phyloP scores from a whole-genome alignment of 92 coral and sea anemone species.

The Phenganax stokvisi region DNA sequence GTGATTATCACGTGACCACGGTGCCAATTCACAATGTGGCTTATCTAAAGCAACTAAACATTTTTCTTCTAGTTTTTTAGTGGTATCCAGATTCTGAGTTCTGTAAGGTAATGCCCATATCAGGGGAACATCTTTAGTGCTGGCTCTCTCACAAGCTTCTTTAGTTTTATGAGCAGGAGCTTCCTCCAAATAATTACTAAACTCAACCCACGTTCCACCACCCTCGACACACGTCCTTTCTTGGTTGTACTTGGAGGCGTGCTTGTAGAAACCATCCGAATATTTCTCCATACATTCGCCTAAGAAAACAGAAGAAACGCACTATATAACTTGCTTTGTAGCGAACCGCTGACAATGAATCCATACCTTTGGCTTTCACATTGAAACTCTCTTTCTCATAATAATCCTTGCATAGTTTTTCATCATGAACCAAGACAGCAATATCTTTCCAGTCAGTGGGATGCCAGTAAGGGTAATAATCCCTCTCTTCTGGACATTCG shows the following conservation, averaged over 20 bases:
- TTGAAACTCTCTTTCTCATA: constrained; percentile 86
- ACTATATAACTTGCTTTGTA: background rate
- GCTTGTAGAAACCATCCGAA: constrained; percentile 49
- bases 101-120: constrained; percentile 75
- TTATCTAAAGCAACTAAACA: constrained; percentile 66
- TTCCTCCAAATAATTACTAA: constrained; percentile 74
- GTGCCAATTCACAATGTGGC: constrained; percentile 78
- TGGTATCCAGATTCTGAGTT: constrained; percentile 27
- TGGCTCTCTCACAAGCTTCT: constrained; percentile 49
- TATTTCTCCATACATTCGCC: constrained; percentile 89
- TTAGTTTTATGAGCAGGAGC: constrained; percentile 34
- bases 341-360: no score
- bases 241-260: constrained; percentile 82
- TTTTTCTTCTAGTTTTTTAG: constrained; percentile 29
- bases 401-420: constrained; percentile 53
- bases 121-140: constrained; percentile 14
- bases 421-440: constrained; percentile 70
- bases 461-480: constrained; percentile 98
- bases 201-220: constrained; percentile 75
- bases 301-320: background rate
- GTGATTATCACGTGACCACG: constrained; percentile 93
- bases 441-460: constrained; percentile 97
- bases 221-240: constrained; percentile 62
- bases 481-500: constrained; percentile 98
- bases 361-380: constrained; percentile 82